Evolutionary conservation across 2,888 invertebrate species (phyloP).

Genomic region (Ganaspis brasiliensis): DNA sequence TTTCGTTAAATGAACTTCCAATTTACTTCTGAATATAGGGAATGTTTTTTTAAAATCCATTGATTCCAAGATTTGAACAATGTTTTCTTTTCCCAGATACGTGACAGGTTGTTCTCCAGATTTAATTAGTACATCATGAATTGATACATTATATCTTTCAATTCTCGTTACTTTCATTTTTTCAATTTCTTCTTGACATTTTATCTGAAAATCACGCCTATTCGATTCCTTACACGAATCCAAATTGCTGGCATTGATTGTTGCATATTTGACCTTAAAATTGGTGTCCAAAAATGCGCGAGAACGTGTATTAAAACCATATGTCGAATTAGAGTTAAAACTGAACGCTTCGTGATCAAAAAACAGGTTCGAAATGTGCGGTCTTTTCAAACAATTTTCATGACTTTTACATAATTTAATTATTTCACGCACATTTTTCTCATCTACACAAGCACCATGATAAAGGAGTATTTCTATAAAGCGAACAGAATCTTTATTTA

Average conservation of each 20-base stretch:
- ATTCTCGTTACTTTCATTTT: not conserved
- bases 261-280: not conserved
- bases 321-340: too few species aligned
- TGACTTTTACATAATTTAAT: too few species aligned
- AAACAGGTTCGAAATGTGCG: too few species aligned
- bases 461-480: not conserved
- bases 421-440: too few species aligned
- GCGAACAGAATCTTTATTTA: not conserved
- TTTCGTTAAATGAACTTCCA: not conserved
- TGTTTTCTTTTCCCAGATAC: not conserved
- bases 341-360: too few species aligned
- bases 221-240: not conserved
- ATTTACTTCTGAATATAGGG: not conserved
- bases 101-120: not conserved
- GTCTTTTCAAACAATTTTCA: too few species aligned
- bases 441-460: too few species aligned
- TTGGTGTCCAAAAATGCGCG: too few species aligned
- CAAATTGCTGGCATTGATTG: not conserved
- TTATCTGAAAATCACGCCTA: too few species aligned
- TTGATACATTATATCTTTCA: not conserved
- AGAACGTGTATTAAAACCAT: too few species aligned
- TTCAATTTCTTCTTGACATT: constrained; percentile 4
- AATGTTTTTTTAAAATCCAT: not conserved
- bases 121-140: not conserved
- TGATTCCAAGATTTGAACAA: not conserved